Base-by-base conservation (phyloP, 2,888 invertebrate genomes). In the Cephus nigrinus region DNA sequence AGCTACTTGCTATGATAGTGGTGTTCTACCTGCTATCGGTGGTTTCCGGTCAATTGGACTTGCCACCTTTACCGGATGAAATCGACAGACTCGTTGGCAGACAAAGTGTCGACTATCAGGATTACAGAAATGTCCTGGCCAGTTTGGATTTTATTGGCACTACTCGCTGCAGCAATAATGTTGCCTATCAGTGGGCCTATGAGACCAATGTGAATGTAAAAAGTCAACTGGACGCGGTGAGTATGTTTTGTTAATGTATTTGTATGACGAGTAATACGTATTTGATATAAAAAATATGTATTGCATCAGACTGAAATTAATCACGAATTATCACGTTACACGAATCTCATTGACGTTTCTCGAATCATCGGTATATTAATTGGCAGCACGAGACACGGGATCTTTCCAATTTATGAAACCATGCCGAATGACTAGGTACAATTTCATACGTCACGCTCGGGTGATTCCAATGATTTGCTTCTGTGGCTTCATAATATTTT, bases 161-260 rank as follows among this genome's bases (percentile, higher is more conserved):
- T 0, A 94, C 95, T 88, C 95, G 96, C 90, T 97, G 97, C 87
- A 96, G 96, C 0, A 95, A 95, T 75, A 97, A 97, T 90, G 97
- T 97, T n/a, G 95, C 94, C 0, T 96, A 96, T 1, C 97, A 97
- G 88, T 97, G 97, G 97, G 95, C 95, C 90, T 97, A 97, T 88
- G 97, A 97, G 92, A 97, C 97, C 5, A 95, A 97, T 88, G 96
- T 97, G 69, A 97, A 96, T 91, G 96, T 96, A 90, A 94, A 93
- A 74, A 96, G 96, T 1, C 97, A 97, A 92, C 92, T 96, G 84
- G 95, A 96, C 87, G 97, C 97, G 90, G 97, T 97, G 91, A 96
- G 96, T 95, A 55, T 55, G 1, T 23, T 55, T 55, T 55, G 1
- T 40, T 23, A 5, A 23, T 23, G 4, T 40, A 23, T 23, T 55